These are phyloP conservation scores for Colaptes auratus DNA, from an alignment of 2,113 vertebrate species.

Conservation along the genomic window DNA sequence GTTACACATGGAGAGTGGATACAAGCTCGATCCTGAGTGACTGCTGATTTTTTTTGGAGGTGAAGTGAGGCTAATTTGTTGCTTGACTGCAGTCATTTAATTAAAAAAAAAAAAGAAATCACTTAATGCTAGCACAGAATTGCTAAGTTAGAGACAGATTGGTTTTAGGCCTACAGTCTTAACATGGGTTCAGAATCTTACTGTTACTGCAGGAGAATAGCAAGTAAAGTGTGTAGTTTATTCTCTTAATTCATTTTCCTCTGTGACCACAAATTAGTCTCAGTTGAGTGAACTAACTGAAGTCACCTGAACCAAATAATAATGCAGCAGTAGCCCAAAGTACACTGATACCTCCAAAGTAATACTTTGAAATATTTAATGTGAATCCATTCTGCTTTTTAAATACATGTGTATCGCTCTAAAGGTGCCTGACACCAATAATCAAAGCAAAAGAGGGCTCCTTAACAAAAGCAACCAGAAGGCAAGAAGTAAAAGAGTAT, in stretches of 20 bases:
- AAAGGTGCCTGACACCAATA: background rate
- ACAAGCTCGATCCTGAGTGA: background rate
- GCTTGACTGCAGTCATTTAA: background rate
- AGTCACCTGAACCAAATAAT: background rate
- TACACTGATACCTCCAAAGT: background rate
- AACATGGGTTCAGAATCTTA: background rate
- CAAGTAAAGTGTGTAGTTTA: background rate
- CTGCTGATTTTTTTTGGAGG: background rate
- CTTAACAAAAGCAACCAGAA: background rate
- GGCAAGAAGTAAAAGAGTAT: background rate
- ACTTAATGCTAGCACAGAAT: background rate
- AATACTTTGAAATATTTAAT: background rate
- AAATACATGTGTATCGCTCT: background rate
- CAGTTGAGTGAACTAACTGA: background rate
- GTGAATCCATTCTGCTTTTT: background rate
- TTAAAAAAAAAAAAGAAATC: background rate
- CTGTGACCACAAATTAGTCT: background rate
- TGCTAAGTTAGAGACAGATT: background rate
- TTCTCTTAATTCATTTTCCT: background rate
- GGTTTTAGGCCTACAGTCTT: background rate
- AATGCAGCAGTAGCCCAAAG: background rate
- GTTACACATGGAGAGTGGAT: background rate
- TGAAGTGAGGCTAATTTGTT: background rate
- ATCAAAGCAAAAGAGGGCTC: background rate
- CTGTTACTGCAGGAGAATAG: background rate